These are phyloP conservation scores for Epiblema foenella DNA, from an alignment of 2,888 invertebrate genomes.

Conservation along the genomic window DNA sequence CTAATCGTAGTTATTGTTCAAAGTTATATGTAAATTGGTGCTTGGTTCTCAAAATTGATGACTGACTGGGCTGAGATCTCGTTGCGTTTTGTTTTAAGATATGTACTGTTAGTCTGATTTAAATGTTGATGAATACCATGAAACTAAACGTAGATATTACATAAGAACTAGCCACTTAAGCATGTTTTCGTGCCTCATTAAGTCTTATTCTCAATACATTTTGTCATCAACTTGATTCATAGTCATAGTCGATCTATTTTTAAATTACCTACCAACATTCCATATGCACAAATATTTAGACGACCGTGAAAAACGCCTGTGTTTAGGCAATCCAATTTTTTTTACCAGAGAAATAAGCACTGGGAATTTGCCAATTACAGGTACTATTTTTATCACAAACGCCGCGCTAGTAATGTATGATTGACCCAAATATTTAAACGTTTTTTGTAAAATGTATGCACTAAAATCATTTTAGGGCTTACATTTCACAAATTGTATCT, in stretches of 20 bases:
- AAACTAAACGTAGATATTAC: background rate
- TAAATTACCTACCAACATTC: background rate
- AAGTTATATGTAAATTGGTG: conserved; percentile 42
- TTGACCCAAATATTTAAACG: no score
- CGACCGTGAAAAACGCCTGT: background rate
- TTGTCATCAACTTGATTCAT: background rate
- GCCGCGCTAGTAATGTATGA: background rate
- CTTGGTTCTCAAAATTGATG: conserved; percentile 39
- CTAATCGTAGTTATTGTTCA: conserved; percentile 32
- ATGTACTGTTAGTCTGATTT: background rate
- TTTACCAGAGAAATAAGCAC: background rate
- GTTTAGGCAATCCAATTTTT: background rate
- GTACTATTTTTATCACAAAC: conserved; percentile 1
- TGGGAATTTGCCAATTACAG: conserved; percentile 1
- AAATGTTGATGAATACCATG: background rate
- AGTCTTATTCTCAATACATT: background rate
- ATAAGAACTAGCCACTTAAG: background rate
- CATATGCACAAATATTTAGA: background rate
- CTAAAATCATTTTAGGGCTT: no score
- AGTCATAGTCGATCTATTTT: background rate
- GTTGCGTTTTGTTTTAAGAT: background rate
- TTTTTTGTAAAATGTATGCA: no score
- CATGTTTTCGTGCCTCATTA: background rate
- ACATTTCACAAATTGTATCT: no score
- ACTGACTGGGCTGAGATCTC: conserved; percentile 8